Base-by-base conservation (phyloP, 1,140 invertebrate genomes). In the Popillia japonica region DNA sequence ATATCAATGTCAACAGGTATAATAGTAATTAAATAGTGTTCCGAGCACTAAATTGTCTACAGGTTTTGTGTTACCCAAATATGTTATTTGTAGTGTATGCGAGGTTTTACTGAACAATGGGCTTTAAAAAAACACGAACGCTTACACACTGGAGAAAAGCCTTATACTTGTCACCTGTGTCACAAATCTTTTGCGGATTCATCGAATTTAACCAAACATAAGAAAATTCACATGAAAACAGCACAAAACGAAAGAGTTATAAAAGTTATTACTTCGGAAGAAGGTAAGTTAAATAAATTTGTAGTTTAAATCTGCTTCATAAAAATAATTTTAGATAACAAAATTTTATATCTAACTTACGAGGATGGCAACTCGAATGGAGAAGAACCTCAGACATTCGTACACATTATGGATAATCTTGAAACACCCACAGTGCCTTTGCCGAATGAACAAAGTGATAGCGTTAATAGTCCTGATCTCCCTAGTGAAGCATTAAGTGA, bases 121-220 rank as follows among this genome's bases (percentile, higher is more conserved):
- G 90, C 92, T 78, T 86, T 93, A 20, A 91, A 90, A 78, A 92
- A 93, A 83, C 93, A 94, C 84, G 84, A 89, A 81, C 88, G 92
- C 22, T 80, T 90, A 2, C 93, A 94, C 83, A 92, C 91, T 23
- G 92, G 91, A 44, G 94, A 95, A 84, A 95, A 95, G 82, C 94
- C 94, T 3, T 94, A 94, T 83, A 90, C 90, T 64, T 95, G 94
- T 85, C 88, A 90, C 14, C 83, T 92, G n/a, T 96, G 94, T 84
- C 89, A 89, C 1, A 94, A 94, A 87, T 89, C 91, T 23, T 96
- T 96, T 85, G 89, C 91, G 0, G 92, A 93, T 83, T 90, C 89
- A 79, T 92, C 91, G 9, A 93, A 92, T 86, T 84, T 92, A 40
- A 90, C 88, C 0, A 93, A 92, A 85, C 92, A 93, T 84, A 90